Percentiles rank a stretch among this genome's conserved stretches.
Evolutionary conservation across 2,888 invertebrate genomes (phyloP).

Genomic region (Diploptera punctata): DNA sequence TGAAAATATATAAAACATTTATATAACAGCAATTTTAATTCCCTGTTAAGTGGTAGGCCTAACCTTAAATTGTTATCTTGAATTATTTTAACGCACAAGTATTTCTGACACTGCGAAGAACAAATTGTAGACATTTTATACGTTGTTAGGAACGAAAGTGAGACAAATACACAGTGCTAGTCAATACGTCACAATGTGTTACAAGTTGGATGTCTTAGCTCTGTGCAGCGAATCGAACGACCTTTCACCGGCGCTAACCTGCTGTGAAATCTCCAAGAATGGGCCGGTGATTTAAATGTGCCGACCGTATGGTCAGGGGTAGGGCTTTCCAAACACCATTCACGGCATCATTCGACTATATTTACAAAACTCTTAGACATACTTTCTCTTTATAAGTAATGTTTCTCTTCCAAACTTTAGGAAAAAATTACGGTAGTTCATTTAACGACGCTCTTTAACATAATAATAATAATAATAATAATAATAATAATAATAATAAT

Average conservation of each 20-base stretch:
- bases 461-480: not conserved
- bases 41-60: too few relatives aligned
- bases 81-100: too few relatives aligned
- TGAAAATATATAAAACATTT: too few relatives aligned
- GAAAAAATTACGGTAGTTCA: not conserved
- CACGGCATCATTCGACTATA: too few relatives aligned
- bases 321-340: not conserved
- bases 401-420: not conserved
- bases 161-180: too few relatives aligned
- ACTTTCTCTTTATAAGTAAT: not conserved
- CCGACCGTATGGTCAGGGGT: constrained; percentile 13
- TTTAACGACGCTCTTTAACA: not conserved
- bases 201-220: not conserved
- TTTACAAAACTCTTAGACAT: too few relatives aligned
- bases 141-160: not conserved
- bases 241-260: constrained; percentile 23
- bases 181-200: too few relatives aligned
- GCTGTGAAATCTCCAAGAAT: constrained; percentile 39
- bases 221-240: not conserved
- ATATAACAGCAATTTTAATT: too few relatives aligned
- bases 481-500: not conserved
- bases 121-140: not conserved
- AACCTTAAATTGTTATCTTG: too few relatives aligned
- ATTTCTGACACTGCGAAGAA: too few relatives aligned
- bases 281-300: constrained; percentile 37